A percentile compares a stretch with the other conserved stretches of the same genome.
These are phyloP conservation scores for Telmatherina bonti DNA, from an alignment of 2,797 vertebrate genomes.

Conservation along the genomic window DNA sequence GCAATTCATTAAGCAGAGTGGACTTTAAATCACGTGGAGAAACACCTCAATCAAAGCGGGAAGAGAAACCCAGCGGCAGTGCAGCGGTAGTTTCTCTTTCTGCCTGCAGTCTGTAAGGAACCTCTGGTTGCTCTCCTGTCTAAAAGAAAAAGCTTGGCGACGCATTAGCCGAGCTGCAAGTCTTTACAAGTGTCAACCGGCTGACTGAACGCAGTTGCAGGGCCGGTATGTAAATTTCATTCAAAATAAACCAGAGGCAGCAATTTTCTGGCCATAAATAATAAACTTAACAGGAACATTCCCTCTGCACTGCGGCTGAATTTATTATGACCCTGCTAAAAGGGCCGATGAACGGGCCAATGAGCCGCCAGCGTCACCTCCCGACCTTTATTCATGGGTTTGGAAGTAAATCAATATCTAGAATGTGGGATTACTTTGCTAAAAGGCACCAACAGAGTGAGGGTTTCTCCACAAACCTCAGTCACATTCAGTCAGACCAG, in stretches of 20 bases:
- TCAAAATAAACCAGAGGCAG: constrained; percentile 76
- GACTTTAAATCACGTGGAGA: constrained; percentile 55
- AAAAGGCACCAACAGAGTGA: constrained; percentile 10
- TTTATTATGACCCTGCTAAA: constrained; percentile 71
- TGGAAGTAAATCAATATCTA: constrained; percentile 59
- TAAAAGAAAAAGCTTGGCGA: constrained; percentile 12
- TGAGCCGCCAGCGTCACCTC: constrained; percentile 67
- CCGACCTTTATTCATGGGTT: constrained; percentile 65
- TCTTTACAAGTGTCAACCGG: constrained; percentile 34
- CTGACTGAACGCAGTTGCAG: constrained; percentile 32
- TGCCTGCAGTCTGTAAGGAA: constrained; percentile 12
- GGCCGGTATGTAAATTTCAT: constrained; percentile 65
- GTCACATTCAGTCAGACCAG: constrained; percentile 35
- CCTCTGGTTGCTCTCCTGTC: constrained; percentile 5
- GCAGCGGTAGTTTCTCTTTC: not conserved
- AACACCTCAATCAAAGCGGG: constrained; percentile 53
- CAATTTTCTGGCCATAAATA: constrained; percentile 78
- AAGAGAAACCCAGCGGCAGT: constrained; percentile 4
- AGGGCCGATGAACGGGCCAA: constrained; percentile 66
- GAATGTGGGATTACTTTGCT: constrained; percentile 24
- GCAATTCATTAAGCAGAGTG: constrained; percentile 56
- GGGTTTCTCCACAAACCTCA: constrained; percentile 14
- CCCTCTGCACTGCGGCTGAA: constrained; percentile 73
- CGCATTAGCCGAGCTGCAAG: constrained; percentile 14
- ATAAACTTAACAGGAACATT: constrained; percentile 75